Evolutionary conservation across 2,797 vertebrate genomes (phyloP).

Genomic region (Rhinella marina): DNA sequence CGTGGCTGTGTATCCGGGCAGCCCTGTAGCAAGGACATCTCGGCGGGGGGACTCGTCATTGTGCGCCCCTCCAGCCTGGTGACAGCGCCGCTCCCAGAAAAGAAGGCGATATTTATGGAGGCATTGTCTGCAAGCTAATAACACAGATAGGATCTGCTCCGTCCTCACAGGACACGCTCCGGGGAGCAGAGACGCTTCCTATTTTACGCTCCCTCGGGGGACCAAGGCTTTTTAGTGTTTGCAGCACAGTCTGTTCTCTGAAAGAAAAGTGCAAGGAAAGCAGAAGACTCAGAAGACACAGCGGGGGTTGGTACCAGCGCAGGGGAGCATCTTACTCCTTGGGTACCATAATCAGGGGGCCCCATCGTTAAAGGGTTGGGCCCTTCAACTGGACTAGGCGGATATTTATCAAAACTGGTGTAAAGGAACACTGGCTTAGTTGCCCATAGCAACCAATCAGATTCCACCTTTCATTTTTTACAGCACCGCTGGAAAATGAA

Average conservation of each 20-base stretch:
- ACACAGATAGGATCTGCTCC: conserved; percentile 25
- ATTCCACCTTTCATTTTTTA: no score
- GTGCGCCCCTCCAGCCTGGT: not conserved
- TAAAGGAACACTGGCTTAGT: no score
- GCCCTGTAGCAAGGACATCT: conserved; percentile 33
- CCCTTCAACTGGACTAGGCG: no score
- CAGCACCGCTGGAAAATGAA: no score
- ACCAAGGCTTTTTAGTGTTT: conserved; percentile 3
- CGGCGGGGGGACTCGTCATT: not conserved
- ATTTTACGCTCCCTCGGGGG: not conserved
- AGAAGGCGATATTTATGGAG: conserved; percentile 32
- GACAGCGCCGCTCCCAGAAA: not conserved
- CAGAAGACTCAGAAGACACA: not conserved
- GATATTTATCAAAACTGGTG: no score
- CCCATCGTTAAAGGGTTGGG: no score
- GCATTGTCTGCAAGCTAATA: conserved; percentile 38
- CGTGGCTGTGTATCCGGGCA: conserved; percentile 7
- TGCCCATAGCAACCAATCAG: no score
- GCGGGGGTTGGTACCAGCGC: no score
- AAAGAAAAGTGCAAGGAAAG: not conserved
- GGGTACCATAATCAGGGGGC: no score
- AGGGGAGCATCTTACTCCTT: not conserved
- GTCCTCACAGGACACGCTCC: not conserved
- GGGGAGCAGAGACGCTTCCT: conserved; percentile 4
- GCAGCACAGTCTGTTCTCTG: not conserved